phyloP scores from a whole-genome alignment of 1,140 invertebrate species.

The Drosophila ambigua region DNA sequence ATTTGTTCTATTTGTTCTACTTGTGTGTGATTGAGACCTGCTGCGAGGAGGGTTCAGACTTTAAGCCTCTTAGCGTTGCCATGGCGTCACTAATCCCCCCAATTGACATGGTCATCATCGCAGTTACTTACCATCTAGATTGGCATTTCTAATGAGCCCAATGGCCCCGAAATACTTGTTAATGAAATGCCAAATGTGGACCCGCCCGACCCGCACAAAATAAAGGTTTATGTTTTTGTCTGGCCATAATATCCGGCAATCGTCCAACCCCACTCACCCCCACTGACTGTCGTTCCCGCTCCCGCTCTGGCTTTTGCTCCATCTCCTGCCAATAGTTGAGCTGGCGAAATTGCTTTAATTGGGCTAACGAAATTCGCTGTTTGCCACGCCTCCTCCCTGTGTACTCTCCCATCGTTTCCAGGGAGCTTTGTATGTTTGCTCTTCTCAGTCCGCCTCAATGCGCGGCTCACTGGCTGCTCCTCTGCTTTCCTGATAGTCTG shows the following conservation, averaged over 20 bases:
- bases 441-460: conserved; percentile 67
- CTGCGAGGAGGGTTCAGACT: conserved; percentile 5
- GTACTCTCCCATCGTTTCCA: conserved; percentile 29
- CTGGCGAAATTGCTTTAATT: conserved; percentile 77
- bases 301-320: too few relatives aligned
- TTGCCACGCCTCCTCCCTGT: conserved; percentile 15
- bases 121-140: conserved; percentile 59
- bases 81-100: conserved; percentile 68
- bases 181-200: conserved; percentile 61
- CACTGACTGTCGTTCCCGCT: background rate
- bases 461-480: conserved; percentile 38
- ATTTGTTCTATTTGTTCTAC: conserved; percentile 5
- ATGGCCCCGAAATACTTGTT: conserved; percentile 52
- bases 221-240: conserved; percentile 52
- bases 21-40: conserved; percentile 21
- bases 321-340: conserved; percentile 40
- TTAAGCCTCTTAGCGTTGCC: conserved; percentile 73
- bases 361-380: conserved; percentile 64
- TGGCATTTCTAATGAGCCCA: conserved; percentile 68
- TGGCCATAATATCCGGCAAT: conserved; percentile 13
- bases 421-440: conserved; percentile 70
- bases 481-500: conserved; percentile 25
- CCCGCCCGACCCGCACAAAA: conserved; percentile 3
- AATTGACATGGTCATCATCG: conserved; percentile 67
- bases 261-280: too few relatives aligned